phyloP scores from a whole-genome alignment of 2,888 invertebrate species.

The Hydriomena furcata region DNA sequence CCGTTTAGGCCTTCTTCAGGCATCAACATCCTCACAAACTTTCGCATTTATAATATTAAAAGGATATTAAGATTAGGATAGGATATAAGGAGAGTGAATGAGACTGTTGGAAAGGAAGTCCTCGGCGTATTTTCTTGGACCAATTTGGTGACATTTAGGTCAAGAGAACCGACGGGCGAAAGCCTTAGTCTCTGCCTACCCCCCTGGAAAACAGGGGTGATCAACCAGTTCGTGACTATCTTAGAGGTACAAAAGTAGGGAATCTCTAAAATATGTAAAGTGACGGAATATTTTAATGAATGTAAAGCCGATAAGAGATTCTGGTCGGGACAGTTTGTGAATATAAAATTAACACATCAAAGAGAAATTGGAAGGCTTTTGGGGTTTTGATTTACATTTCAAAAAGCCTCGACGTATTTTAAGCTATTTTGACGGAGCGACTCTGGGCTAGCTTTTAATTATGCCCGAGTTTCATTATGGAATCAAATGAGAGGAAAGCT shows the following conservation, averaged over 20 bases:
- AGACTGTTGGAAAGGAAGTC: no score
- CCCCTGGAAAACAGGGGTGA: no score
- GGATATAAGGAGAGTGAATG: no score
- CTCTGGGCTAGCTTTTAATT: constrained; percentile 31
- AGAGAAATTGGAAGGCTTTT: constrained; percentile 65
- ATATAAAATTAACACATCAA: constrained; percentile 77
- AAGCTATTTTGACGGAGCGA: constrained; percentile 37
- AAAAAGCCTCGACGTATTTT: constrained; percentile 60
- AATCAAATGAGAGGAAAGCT: constrained; percentile 6
- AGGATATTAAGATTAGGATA: no score
- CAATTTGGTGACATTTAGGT: no score
- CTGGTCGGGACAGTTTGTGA: constrained; percentile 50
- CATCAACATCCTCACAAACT: no score
- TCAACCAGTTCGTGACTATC: not conserved
- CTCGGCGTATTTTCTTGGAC: no score
- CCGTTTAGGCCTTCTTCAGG: no score
- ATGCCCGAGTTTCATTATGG: constrained; percentile 22
- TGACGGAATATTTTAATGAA: constrained; percentile 56
- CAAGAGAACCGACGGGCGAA: no score
- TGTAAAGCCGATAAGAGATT: constrained; percentile 59
- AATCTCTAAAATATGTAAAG: constrained; percentile 33
- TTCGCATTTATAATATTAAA: no score
- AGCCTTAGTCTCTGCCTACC: no score
- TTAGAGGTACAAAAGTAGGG: constrained; percentile 8
- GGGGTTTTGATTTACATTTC: constrained; percentile 76